Evolutionary conservation across 92 coral and sea anemone genomes (phyloP), one percentile per base, ranked within the genome.

Genomic region (Parazoanthus swiftii): DNA sequence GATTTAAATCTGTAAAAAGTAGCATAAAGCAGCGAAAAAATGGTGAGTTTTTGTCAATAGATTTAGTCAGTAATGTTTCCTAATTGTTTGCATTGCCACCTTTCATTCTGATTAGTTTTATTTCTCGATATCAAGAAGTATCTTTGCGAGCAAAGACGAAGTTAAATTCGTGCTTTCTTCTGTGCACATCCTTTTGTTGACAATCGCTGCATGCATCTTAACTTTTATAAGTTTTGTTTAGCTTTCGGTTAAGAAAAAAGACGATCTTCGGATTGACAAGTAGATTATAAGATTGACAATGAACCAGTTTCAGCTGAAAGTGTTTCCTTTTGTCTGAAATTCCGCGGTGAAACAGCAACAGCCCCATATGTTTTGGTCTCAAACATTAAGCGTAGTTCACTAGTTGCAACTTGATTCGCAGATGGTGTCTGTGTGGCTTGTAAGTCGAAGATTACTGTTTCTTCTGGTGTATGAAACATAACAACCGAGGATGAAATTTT

Each of bases 201-300:
- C 87, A 84, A 72, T 43, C 87, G 44, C 87, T 71, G 79, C 87
- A 43, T 84, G 87, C 87, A 84, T 46, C 87, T 84, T 84, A 84
- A 84, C 66, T 84, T 68, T 79, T 84, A 44, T 26, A 84, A 83
- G 87, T 84, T 71, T 80, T 70, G 77, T 84, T 84, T 84, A 43
- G 79, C 46, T 46, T 70, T 71, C 79, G 65, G 26, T 46, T 54
- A 51, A 39, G 87, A 74, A 51, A 50, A 25, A 84, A 84, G 46
- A 5, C 35, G 74, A 84, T 70, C 79, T 71, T 84, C 66, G 65
- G 87, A 70, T 84, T 70, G 78, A 84, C 67, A 51, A 84, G 56
- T 84, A 71, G 54, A 72, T 72, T 46, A 70, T 68, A 26, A 71
- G 77, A 84, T 84, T 71, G 65, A 84, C 67, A 70, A 51, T 84